Percentiles rank a stretch among this genome's conserved stretches.
Conservation (phyloP, 1,140 invertebrate genomes). For the Anastrepha ludens region DNA sequence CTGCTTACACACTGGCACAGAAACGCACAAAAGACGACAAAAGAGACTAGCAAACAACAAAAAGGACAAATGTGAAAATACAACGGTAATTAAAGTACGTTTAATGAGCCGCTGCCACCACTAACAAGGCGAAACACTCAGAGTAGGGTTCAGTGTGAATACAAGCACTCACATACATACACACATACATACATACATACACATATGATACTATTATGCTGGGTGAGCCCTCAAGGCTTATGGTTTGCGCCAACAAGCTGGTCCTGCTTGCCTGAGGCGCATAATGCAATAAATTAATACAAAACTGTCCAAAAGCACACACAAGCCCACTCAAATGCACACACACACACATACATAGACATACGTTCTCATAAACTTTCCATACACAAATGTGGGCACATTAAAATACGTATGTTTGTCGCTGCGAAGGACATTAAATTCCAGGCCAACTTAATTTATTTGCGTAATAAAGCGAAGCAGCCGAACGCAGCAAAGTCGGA, state of each 20-base stretch:
- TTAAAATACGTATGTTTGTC: background rate
- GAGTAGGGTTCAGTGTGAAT: background rate
- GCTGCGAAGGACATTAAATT: conserved; percentile 45
- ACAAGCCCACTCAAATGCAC: background rate
- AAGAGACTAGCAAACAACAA: background rate
- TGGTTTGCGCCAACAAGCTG: conserved; percentile 32
- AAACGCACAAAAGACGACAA: background rate
- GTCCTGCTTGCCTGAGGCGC: conserved; percentile 25
- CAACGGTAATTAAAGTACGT: conserved; percentile 46
- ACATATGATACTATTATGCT: background rate
- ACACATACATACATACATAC: background rate
- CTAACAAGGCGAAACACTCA: conserved; percentile 34
- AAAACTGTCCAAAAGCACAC: conserved; percentile 43
- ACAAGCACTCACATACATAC: background rate
- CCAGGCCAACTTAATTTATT: conserved; percentile 48
- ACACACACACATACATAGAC: background rate
- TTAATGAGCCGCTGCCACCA: conserved; percentile 15
- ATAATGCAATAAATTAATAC: conserved; percentile 48
- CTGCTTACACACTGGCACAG: background rate
- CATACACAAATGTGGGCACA: background rate
- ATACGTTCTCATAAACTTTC: background rate
- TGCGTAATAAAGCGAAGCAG: conserved; percentile 45
- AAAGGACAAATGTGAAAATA: conserved; percentile 21
- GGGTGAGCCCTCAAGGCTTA: conserved; percentile 41
- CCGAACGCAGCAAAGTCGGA: background rate